Evolutionary conservation across 2,113 vertebrate species (phyloP).

Genomic region (Phrynocephalus versicolor): DNA sequence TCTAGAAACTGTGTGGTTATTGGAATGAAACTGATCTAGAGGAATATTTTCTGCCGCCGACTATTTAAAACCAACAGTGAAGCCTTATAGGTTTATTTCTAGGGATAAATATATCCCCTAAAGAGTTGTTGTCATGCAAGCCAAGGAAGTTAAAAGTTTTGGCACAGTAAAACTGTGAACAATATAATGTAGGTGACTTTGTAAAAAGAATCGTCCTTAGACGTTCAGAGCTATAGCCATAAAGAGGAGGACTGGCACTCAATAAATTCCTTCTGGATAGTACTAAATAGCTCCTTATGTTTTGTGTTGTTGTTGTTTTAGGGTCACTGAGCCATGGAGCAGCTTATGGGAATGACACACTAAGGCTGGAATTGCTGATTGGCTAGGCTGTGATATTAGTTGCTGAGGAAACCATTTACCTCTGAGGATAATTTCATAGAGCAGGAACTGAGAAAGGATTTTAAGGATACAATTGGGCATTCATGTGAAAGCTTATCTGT

Average conservation of each 20-base stretch:
- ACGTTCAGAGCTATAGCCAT: constrained; percentile 44
- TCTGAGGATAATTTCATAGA: constrained; percentile 30
- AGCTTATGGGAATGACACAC: constrained; percentile 1
- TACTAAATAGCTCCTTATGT: constrained; percentile 10
- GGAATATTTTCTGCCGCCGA: neutral
- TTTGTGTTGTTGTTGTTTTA: neutral
- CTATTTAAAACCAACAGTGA: neutral
- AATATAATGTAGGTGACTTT: constrained; percentile 25
- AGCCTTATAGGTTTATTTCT: constrained; percentile 30
- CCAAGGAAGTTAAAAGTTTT: constrained; percentile 45
- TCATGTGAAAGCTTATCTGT: constrained; percentile 21
- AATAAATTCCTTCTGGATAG: constrained; percentile 42
- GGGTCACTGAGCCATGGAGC: neutral
- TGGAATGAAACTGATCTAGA: neutral
- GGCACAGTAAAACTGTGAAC: constrained; percentile 41
- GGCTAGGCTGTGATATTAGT: neutral
- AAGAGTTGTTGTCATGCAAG: constrained; percentile 24
- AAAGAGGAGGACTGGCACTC: constrained; percentile 15
- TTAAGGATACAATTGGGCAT: constrained; percentile 17
- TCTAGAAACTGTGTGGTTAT: neutral
- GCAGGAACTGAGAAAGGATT: neutral
- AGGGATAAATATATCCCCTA: constrained; percentile 34
- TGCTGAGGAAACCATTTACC: constrained; percentile 18
- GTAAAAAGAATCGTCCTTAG: neutral
- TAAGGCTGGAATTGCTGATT: neutral